phyloP scores from a whole-genome alignment of 2,888 invertebrate genomes.

The Lepidonotus clava region DNA sequence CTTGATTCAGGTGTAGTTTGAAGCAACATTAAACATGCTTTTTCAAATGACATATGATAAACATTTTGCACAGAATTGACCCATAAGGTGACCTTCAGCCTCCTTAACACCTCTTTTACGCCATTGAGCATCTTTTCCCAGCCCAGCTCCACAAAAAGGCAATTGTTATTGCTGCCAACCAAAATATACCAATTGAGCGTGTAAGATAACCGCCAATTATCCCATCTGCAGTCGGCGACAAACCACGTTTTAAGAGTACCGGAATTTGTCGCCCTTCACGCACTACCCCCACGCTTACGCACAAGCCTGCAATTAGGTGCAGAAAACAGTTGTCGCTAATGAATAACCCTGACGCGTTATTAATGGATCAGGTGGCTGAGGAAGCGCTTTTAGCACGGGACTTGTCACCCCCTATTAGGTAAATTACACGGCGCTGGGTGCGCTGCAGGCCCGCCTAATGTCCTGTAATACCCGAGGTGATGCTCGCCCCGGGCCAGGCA shows the following conservation, averaged over 20 bases:
- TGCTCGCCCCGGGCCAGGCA: not conserved
- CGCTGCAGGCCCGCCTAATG: slow-evolving; percentile 13
- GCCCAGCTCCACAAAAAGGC: too few species aligned
- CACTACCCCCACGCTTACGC: not conserved
- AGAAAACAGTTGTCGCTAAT: slow-evolving; percentile 27
- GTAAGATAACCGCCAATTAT: too few species aligned
- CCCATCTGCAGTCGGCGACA: not conserved
- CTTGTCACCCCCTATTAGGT: slow-evolving; percentile 28
- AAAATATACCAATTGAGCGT: too few species aligned
- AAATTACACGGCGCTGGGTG: slow-evolving; percentile 5
- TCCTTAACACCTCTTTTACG: too few species aligned
- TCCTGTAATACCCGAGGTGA: slow-evolving; percentile 37
- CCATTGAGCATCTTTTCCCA: too few species aligned
- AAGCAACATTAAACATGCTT: too few species aligned
- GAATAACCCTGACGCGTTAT: slow-evolving; percentile 23
- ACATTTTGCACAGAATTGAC: too few species aligned
- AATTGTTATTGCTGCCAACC: too few species aligned
- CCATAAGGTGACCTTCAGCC: too few species aligned
- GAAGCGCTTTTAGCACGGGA: not conserved
- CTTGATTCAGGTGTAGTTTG: too few species aligned
- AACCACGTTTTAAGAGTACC: not conserved
- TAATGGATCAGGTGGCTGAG: slow-evolving; percentile 13
- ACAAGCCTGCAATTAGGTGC: not conserved
- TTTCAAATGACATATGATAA: too few species aligned
- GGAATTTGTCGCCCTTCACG: slow-evolving; percentile 11